These are phyloP conservation scores for Mayetiola destructor DNA, from an alignment of 2,888 invertebrate genomes.

Conservation along the genomic window DNA sequence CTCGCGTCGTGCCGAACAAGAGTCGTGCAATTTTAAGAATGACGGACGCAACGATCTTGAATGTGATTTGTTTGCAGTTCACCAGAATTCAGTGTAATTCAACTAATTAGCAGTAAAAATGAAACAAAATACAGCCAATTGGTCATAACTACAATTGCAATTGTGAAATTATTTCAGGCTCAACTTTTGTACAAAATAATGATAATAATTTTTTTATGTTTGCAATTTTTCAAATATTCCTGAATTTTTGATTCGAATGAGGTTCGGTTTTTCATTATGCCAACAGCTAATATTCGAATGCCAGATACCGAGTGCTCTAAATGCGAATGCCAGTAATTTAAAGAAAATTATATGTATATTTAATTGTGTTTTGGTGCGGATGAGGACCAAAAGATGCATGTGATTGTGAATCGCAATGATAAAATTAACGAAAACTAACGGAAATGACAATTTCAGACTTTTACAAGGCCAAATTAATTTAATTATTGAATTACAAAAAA, in stretches of 20 bases:
- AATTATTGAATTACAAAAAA: constrained; percentile 9
- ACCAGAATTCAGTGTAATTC: constrained; percentile 7
- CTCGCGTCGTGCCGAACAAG: too few species aligned
- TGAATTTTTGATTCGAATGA: too few species aligned
- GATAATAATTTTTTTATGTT: too few species aligned
- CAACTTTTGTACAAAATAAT: too few species aligned
- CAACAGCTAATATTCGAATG: neutral
- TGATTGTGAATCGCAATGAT: neutral
- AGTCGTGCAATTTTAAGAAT: too few species aligned
- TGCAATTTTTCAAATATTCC: too few species aligned
- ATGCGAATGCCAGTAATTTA: neutral
- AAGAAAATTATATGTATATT: constrained; percentile 4
- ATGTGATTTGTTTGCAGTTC: constrained; percentile 6
- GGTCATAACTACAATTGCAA: neutral
- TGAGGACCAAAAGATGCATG: neutral
- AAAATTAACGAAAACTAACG: neutral
- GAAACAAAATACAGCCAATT: neutral
- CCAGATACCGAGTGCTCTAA: too few species aligned
- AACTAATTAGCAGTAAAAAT: constrained; percentile 5
- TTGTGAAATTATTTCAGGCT: neutral
- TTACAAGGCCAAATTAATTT: constrained; percentile 1
- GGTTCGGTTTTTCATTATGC: too few species aligned
- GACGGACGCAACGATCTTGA: too few species aligned
- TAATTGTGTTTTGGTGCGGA: neutral
- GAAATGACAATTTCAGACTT: constrained; percentile 3